Percentiles rank a stretch among this genome's conserved stretches.
Evolutionary conservation across 2,113 vertebrate genomes (phyloP).

Genomic region (Plestiodon gilberti): DNA sequence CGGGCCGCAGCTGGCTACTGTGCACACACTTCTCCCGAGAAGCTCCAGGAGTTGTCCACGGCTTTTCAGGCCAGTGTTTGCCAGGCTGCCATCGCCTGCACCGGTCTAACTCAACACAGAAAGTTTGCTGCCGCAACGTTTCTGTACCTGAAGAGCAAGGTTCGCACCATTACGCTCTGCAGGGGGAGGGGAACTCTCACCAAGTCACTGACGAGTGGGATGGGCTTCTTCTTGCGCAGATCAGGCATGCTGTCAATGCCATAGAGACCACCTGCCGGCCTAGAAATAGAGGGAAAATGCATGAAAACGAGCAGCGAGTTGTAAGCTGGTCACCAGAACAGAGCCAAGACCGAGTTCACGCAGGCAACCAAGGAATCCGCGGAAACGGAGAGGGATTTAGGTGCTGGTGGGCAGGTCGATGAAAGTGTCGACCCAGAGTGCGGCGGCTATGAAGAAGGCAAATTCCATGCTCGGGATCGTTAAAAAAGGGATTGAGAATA

Average conservation of each 20-base stretch:
- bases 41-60: no score
- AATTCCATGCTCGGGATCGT: no score
- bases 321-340: not conserved
- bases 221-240: constrained; percentile 93
- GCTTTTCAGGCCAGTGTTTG: not conserved
- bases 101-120: no score
- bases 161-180: not conserved
- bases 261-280: constrained; percentile 91
- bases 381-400: no score
- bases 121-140: not conserved
- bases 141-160: not conserved
- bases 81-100: not conserved
- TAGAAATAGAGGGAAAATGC: constrained; percentile 58
- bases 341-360: not conserved
- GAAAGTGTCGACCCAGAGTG: no score
- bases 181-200: constrained; percentile 76
- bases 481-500: no score
- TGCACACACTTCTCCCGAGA: not conserved
- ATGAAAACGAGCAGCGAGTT: not conserved
- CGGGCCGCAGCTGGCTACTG: no score
- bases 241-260: constrained; percentile 99
- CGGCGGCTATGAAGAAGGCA: no score
- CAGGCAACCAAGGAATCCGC: not conserved
- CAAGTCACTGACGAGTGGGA: constrained; percentile 96
- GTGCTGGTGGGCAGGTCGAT: no score